These are phyloP conservation scores for Bombus sylvicola DNA, from an alignment of 1,140 invertebrate genomes.

Conservation along the genomic window DNA sequence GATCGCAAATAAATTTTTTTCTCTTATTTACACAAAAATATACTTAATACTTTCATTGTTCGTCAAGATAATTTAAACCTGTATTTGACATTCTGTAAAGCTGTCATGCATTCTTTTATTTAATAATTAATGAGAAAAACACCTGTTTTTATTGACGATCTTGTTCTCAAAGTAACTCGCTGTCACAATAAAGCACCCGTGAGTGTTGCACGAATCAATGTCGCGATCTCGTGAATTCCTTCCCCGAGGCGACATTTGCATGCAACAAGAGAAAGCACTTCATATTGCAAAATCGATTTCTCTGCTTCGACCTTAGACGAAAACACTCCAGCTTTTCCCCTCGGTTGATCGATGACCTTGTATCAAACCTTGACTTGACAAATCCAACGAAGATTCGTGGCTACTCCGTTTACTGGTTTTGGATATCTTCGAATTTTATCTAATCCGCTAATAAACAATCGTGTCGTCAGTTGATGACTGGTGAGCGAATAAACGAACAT, in stretches of 20 bases:
- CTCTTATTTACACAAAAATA: neutral
- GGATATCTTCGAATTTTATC: slow-evolving; percentile 19
- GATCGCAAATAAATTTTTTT: neutral
- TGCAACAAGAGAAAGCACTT: slow-evolving; percentile 43
- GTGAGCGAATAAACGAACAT: slow-evolving; percentile 13
- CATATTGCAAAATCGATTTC: slow-evolving; percentile 47
- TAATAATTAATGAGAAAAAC: neutral
- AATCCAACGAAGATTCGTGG: no score
- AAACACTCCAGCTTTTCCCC: neutral
- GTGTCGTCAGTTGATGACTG: neutral
- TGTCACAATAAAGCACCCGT: neutral
- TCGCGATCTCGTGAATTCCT: slow-evolving; percentile 40
- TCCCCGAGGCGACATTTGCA: slow-evolving; percentile 21
- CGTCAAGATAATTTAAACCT: no score
- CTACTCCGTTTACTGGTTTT: neutral
- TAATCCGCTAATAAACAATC: slow-evolving; percentile 5
- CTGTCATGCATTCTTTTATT: neutral
- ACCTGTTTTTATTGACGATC: slow-evolving; percentile 5
- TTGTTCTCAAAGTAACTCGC: neutral
- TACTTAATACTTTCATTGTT: neutral
- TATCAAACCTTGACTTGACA: neutral
- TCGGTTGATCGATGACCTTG: neutral
- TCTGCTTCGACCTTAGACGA: slow-evolving; percentile 13
- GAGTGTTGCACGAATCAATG: slow-evolving; percentile 43
- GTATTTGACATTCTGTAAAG: neutral